phyloP scores from a whole-genome alignment of 2,888 invertebrate species.

The Agapostemon virescens region DNA sequence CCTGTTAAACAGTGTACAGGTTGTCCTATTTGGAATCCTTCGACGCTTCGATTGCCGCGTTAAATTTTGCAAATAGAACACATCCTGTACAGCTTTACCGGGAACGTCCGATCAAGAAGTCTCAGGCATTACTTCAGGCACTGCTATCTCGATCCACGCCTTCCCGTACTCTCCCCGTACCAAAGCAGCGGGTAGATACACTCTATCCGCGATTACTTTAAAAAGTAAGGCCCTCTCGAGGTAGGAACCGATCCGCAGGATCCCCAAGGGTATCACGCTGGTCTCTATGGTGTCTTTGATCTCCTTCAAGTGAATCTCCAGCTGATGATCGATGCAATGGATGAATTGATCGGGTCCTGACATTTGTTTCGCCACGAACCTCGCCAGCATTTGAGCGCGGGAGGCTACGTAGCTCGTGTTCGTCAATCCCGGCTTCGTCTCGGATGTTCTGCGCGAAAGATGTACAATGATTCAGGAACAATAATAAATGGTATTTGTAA shows the following conservation, averaged over 20 bases:
- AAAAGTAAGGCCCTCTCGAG: constrained; percentile 85
- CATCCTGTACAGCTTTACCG: background rate
- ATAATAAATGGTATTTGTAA: background rate
- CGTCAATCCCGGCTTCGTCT: constrained; percentile 42
- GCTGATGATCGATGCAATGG: constrained; percentile 70
- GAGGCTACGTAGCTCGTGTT: constrained; percentile 64
- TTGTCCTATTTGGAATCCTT: background rate
- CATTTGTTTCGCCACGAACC: constrained; percentile 76
- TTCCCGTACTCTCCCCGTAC: constrained; percentile 82
- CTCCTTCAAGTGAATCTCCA: constrained; percentile 74
- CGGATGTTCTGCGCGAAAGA: constrained; percentile 2
- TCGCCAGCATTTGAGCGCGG: constrained; percentile 71
- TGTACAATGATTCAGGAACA: background rate
- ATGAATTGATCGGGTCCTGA: constrained; percentile 67
- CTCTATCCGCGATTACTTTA: constrained; percentile 85
- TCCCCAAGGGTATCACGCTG: constrained; percentile 83
- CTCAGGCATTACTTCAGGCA: constrained; percentile 77
- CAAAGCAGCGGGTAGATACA: constrained; percentile 84
- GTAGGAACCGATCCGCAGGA: constrained; percentile 83
- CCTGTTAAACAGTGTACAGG: background rate
- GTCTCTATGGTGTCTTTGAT: constrained; percentile 77
- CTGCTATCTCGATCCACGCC: constrained; percentile 85
- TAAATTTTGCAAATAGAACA: background rate
- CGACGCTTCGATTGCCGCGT: background rate
- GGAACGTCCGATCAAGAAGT: background rate